Base-by-base conservation (phyloP, 2,113 vertebrate species). In the Leptocoma aspasia region DNA sequence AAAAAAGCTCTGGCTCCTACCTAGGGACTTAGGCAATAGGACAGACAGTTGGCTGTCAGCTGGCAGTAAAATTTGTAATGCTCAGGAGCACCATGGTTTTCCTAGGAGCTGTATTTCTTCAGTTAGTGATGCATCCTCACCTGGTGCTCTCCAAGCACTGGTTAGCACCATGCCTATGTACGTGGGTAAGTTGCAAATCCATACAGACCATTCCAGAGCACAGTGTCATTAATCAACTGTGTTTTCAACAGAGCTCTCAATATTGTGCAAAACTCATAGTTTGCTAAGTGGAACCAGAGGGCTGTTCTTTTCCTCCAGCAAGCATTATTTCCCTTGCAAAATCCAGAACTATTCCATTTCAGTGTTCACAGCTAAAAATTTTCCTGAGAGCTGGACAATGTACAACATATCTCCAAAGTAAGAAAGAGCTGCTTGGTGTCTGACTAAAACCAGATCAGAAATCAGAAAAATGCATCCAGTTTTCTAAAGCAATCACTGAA, bases 261-360 rank as follows among this genome's bases (percentile, higher is more conserved):
- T 71, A 60, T 82, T 94, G 76, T 0, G 0, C 69, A 94, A 94
- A 94, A 63, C 65, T 84, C 80, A 75, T 41, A 27, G 30, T 49
- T 86, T 79, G 42, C 71, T 95, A 90, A 96, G 82, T 82, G 70
- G 92, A 94, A 80, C 47, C 87, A 96, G 78, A 84, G 28, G 15
- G 13, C 30, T 87, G 30, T 35, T 77, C 26, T 87, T 84, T 57
- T 91, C 60, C 70, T 91, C 28, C 84, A 89, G 77, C 61, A 89
- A 79, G 28, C 37, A 61, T 42, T 84, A 61, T 42, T 84, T 30
- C 15, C 61, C 16, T 84, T 94, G 69, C 49, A 92, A 86, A 92
- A 78, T n/a, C 56, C 72, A 94, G 39, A 86, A 39, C 24, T 82
- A 53, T 81, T 84, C 52, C 47, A 44, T 80, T 79, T 82, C 69